Evolutionary conservation across 2,888 invertebrate species (phyloP).

Genomic region (Athalia circularis): DNA sequence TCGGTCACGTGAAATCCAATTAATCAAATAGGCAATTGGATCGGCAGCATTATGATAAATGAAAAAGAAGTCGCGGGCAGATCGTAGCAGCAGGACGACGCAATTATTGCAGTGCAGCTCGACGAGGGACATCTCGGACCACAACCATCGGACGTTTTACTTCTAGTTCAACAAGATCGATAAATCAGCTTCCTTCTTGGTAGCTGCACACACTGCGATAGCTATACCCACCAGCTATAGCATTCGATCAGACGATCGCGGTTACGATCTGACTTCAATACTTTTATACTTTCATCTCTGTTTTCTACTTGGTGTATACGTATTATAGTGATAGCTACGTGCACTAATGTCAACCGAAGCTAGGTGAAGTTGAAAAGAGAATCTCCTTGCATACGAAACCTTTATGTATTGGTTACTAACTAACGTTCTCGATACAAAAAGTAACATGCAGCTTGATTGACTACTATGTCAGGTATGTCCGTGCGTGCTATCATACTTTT

Average conservation of each 20-base stretch:
- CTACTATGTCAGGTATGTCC: slow-evolving; percentile 30
- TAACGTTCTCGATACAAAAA: slow-evolving; percentile 23
- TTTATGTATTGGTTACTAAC: slow-evolving; percentile 34
- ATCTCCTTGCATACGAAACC: slow-evolving; percentile 29
- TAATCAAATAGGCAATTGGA: slow-evolving; percentile 35
- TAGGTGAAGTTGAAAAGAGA: not conserved
- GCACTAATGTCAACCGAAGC: not conserved
- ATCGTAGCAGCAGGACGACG: not conserved
- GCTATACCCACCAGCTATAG: not conserved
- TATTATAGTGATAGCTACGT: not conserved
- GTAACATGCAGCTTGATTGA: slow-evolving; percentile 41
- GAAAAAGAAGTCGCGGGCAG: slow-evolving; percentile 39
- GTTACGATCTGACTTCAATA: slow-evolving; percentile 6
- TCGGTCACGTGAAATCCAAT: slow-evolving; percentile 41
- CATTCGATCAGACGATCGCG: slow-evolving; percentile 18
- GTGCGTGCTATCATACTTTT: slow-evolving; percentile 13
- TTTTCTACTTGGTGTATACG: slow-evolving; percentile 11
- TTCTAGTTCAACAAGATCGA: slow-evolving; percentile 40
- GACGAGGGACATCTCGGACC: slow-evolving; percentile 36
- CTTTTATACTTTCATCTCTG: not conserved
- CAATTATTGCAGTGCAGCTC: slow-evolving; percentile 40
- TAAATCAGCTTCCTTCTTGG: slow-evolving; percentile 41
- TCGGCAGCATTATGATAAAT: slow-evolving; percentile 40
- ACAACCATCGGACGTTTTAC: slow-evolving; percentile 25
- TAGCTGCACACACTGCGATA: slow-evolving; percentile 26